Evolutionary conservation across 2,113 vertebrate genomes (phyloP).

Genomic region (Leptosomus discolor): DNA sequence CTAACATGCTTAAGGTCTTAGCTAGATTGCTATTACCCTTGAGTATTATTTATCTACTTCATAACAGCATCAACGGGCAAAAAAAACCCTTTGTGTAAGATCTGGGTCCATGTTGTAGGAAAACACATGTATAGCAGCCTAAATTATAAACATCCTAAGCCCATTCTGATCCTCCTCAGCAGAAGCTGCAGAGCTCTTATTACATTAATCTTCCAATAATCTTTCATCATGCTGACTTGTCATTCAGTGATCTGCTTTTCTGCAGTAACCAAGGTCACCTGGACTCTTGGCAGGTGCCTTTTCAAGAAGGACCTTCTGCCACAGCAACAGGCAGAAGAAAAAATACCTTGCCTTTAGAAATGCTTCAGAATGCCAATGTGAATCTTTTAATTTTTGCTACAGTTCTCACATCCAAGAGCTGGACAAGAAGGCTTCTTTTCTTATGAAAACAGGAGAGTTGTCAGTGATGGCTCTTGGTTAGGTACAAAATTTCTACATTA

Average conservation of each 20-base stretch:
- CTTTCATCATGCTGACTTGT: conserved; percentile 30
- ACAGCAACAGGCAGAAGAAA: background rate
- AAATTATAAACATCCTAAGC: conserved; percentile 2
- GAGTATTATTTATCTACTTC: background rate
- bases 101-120: background rate
- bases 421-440: background rate
- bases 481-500: background rate
- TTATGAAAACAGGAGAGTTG: background rate
- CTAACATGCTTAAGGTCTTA: background rate
- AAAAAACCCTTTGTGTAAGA: background rate
- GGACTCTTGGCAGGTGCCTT: background rate
- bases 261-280: conserved; percentile 1
- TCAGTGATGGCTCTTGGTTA: background rate
- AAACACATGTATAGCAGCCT: background rate
- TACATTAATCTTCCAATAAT: conserved; percentile 38
- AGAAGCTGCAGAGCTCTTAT: conserved; percentile 7
- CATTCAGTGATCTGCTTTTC: background rate
- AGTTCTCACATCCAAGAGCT: background rate
- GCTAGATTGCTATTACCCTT: background rate
- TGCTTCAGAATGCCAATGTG: background rate
- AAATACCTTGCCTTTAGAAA: background rate
- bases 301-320: background rate
- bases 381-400: background rate
- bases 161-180: conserved; percentile 23
- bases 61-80: background rate